Conservation (phyloP, 1,140 invertebrate genomes). For the Ceratoteleas bidentatus region DNA sequence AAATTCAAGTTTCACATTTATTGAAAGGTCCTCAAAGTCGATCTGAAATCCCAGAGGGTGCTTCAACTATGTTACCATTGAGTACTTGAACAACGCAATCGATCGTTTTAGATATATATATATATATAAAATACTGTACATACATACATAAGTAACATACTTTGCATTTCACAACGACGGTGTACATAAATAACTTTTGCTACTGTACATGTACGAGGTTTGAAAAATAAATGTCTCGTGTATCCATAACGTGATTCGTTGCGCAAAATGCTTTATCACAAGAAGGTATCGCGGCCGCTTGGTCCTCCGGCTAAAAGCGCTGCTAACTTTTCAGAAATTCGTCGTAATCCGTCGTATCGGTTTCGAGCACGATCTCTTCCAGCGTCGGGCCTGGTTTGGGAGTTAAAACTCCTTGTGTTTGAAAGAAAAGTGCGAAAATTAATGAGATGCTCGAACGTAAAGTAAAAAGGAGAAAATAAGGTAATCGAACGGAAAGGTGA, state of each 20-base stretch:
- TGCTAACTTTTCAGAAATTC: slow-evolving; percentile 80
- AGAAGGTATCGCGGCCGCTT: background rate
- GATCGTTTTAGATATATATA: slow-evolving; percentile 20
- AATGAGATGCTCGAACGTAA: slow-evolving; percentile 28
- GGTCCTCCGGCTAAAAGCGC: background rate
- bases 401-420: slow-evolving; percentile 67
- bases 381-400: slow-evolving; percentile 75
- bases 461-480: background rate
- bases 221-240: slow-evolving; percentile 48
- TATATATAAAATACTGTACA: slow-evolving; percentile 59
- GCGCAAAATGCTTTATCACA: slow-evolving; percentile 40
- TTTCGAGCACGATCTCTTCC: slow-evolving; percentile 83
- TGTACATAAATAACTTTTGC: slow-evolving; percentile 55
- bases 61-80: background rate
- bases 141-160: slow-evolving; percentile 47
- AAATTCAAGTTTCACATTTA: no score
- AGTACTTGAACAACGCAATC: slow-evolving; percentile 5
- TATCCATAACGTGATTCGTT: slow-evolving; percentile 23
- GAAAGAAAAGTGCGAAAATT: slow-evolving; percentile 53
- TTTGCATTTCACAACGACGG: slow-evolving; percentile 27
- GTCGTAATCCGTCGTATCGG: slow-evolving; percentile 81
- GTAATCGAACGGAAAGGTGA: slow-evolving; percentile 1
- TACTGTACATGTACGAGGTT: slow-evolving; percentile 38
- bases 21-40: no score
- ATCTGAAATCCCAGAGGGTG: no score